Conservation (phyloP, 2,113 vertebrate genomes). For the Lepisosteus oculatus region DNA sequence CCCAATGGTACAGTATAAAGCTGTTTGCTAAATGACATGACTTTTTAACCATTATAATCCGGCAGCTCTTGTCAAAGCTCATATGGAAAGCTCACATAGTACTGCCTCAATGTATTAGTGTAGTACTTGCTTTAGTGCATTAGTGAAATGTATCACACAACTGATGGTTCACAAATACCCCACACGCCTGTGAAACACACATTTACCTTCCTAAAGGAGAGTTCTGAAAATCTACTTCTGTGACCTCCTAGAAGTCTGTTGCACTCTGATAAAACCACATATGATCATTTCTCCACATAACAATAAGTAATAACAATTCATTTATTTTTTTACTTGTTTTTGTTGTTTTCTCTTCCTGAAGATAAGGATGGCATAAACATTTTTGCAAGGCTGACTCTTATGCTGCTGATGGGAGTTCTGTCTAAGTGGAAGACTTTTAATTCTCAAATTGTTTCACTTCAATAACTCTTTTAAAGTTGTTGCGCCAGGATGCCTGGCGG, state of each 20-base stretch:
- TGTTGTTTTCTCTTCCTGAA: slow-evolving; percentile 56
- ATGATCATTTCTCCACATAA: slow-evolving; percentile 10
- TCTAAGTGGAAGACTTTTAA: slow-evolving; percentile 99
- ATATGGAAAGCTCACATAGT: no score
- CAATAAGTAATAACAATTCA: slow-evolving; percentile 25
- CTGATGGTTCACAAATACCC: no score
- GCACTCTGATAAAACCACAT: neutral
- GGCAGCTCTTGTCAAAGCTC: no score
- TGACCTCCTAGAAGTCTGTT: neutral
- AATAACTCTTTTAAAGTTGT: slow-evolving; percentile 99
- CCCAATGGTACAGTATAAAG: no score
- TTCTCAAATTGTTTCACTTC: slow-evolving; percentile 99
- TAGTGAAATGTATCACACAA: no score
- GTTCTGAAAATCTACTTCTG: neutral
- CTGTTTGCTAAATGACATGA: no score
- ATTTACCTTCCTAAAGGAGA: neutral
- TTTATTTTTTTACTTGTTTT: slow-evolving; percentile 52
- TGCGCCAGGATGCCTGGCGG: slow-evolving; percentile 99
- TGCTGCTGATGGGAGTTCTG: slow-evolving; percentile 97
- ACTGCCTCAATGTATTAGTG: no score
- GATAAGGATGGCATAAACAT: slow-evolving; percentile 64
- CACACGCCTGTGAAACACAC: no score
- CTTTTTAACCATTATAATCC: no score
- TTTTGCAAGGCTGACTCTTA: slow-evolving; percentile 73
- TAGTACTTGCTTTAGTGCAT: no score